Evolutionary conservation across 30 jellyfish, hydroid and myxozoan species (phyloP).

Genomic region (Hydractinia echinata): DNA sequence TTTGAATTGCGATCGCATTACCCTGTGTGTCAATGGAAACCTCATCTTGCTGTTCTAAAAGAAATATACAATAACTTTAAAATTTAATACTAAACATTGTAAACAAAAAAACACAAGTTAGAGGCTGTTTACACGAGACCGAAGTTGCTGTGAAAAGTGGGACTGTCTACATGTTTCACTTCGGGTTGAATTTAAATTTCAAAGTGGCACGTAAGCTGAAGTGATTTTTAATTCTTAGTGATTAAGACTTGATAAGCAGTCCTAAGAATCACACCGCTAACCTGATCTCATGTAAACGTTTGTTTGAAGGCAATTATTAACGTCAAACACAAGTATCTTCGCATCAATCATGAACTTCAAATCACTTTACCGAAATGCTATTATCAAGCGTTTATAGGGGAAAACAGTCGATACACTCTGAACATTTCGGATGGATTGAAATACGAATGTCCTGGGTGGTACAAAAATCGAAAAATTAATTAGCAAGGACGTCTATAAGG

Average conservation of each 20-base stretch:
- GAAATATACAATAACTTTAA: not conserved
- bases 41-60: constrained; percentile 83
- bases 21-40: constrained; percentile 95
- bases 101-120: not conserved
- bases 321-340: not conserved
- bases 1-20: constrained; percentile 68
- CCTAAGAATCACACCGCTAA: too few species aligned
- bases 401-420: not conserved
- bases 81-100: not conserved
- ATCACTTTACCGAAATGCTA: constrained; percentile 1
- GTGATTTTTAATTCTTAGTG: too few species aligned
- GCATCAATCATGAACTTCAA: constrained; percentile 18
- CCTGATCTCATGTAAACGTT: too few species aligned
- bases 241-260: too few species aligned
- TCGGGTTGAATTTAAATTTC: too few species aligned
- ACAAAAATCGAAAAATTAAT: too few species aligned
- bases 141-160: too few species aligned
- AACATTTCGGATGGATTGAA: not conserved
- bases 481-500: too few species aligned
- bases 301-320: constrained; percentile 18
- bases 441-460: too few species aligned
- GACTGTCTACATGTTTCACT: too few species aligned
- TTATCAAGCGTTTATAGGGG: not conserved
- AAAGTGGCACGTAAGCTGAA: too few species aligned
- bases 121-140: too few species aligned